Conservation (phyloP, 2,888 invertebrate genomes). For the Lumbricus terrestris region DNA sequence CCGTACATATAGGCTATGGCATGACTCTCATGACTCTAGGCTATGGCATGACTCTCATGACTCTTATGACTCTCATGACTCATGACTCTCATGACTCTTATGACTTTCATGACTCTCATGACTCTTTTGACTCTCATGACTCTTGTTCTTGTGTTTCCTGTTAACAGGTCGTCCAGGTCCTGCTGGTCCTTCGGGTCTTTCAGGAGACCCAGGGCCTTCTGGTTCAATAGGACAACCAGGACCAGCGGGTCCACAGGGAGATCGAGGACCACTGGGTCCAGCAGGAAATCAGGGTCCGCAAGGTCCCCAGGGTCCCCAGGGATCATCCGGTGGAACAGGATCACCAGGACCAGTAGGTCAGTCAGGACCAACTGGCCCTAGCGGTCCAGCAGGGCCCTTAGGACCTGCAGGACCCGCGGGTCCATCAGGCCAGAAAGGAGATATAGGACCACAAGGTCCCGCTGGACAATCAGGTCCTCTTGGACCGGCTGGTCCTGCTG, state of each 20-base stretch:
- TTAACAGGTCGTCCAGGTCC: slow-evolving; percentile 19
- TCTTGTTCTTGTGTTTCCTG: background rate
- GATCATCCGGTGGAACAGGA: slow-evolving; percentile 34
- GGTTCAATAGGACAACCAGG: slow-evolving; percentile 39
- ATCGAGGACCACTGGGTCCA: slow-evolving; percentile 25
- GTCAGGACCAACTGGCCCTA: slow-evolving; percentile 26
- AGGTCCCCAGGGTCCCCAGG: slow-evolving; percentile 28
- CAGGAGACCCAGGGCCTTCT: slow-evolving; percentile 38
- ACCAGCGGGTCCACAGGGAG: slow-evolving; percentile 27
- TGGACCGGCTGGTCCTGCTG: slow-evolving; percentile 33
- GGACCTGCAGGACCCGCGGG: slow-evolving; percentile 27
- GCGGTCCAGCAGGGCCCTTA: slow-evolving; percentile 28
- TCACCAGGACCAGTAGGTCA: slow-evolving; percentile 52
- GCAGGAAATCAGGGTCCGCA: slow-evolving; percentile 23
- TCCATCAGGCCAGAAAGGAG: slow-evolving; percentile 28
- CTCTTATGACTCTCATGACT: no score
- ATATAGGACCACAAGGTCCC: slow-evolving; percentile 27
- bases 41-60: slow-evolving; percentile 31
- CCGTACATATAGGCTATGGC: slow-evolving; percentile 41
- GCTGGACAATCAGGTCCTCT: slow-evolving; percentile 29
- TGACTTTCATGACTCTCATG: no score
- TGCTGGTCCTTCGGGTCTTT: slow-evolving; percentile 21
- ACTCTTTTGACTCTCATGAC: no score
- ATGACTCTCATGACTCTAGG: background rate
- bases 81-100: background rate